A percentile compares a stretch with the other conserved stretches of the same genome.
phyloP scores from a whole-genome alignment of 2,888 invertebrate species.

The Abrostola triplasia region DNA sequence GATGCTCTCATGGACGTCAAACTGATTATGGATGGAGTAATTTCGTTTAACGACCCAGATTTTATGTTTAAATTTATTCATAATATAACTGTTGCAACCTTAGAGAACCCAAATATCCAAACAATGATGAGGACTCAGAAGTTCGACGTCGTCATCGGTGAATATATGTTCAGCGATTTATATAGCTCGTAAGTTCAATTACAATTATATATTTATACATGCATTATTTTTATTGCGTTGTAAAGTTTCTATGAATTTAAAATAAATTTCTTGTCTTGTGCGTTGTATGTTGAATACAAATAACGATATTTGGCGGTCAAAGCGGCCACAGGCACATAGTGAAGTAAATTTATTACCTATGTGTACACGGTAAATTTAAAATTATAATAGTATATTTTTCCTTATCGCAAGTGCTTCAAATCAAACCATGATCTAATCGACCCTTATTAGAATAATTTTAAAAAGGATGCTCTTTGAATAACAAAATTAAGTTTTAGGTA shows the following conservation, averaged over 20 bases:
- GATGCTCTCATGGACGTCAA: constrained; percentile 55
- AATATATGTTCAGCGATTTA: constrained; percentile 70
- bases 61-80: constrained; percentile 40
- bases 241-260: not conserved
- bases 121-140: constrained; percentile 56
- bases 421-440: too few relatives aligned
- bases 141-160: constrained; percentile 70
- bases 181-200: constrained; percentile 61
- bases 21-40: constrained; percentile 53
- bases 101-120: constrained; percentile 57
- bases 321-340: constrained; percentile 69
- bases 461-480: too few relatives aligned
- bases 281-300: constrained; percentile 74
- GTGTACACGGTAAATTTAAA: constrained; percentile 65
- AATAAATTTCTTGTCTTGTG: constrained; percentile 54
- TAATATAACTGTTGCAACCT: constrained; percentile 36
- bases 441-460: too few relatives aligned
- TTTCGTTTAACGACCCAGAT: constrained; percentile 27
- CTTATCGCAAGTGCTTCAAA: too few relatives aligned
- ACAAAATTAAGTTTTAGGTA: too few relatives aligned
- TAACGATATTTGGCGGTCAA: constrained; percentile 81
- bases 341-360: constrained; percentile 72
- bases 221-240: not conserved
- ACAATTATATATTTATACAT: not conserved
- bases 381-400: too few relatives aligned